Evolutionary conservation across 2,797 vertebrate species (phyloP).

Genomic region (Myripristis jacobus): DNA sequence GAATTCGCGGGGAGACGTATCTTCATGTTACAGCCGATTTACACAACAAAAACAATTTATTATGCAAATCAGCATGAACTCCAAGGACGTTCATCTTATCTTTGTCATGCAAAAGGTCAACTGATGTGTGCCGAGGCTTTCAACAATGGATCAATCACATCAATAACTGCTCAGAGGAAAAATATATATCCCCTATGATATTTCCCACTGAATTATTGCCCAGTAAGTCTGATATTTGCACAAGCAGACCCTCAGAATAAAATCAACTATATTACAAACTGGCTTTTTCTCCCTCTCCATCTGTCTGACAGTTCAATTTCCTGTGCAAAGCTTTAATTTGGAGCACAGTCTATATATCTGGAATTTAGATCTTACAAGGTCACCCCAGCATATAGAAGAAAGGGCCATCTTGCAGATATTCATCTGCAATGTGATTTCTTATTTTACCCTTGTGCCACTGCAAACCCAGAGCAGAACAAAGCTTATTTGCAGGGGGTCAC

Average conservation of each 20-base stretch:
- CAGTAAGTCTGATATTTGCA: slow-evolving; percentile 71
- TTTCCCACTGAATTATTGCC: slow-evolving; percentile 52
- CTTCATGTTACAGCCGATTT: not conserved
- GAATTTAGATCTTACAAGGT: slow-evolving; percentile 74
- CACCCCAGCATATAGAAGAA: slow-evolving; percentile 56
- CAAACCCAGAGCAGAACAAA: slow-evolving; percentile 39
- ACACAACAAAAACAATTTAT: not conserved
- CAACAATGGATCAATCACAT: slow-evolving; percentile 29
- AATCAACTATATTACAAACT: slow-evolving; percentile 53
- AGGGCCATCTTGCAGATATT: slow-evolving; percentile 64
- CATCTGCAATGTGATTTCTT: slow-evolving; percentile 71
- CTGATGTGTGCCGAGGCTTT: not conserved
- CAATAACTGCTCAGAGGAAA: slow-evolving; percentile 19
- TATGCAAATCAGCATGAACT: slow-evolving; percentile 12
- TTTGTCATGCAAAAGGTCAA: not conserved
- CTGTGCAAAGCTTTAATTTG: slow-evolving; percentile 74
- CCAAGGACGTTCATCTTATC: not conserved
- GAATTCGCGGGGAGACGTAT: not conserved
- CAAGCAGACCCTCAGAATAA: slow-evolving; percentile 52
- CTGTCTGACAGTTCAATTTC: slow-evolving; percentile 77
- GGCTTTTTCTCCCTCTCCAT: slow-evolving; percentile 58
- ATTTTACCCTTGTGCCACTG: slow-evolving; percentile 46
- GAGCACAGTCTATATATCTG: slow-evolving; percentile 62
- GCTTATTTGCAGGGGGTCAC: slow-evolving; percentile 46
- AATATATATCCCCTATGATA: slow-evolving; percentile 17